Conservation (phyloP, 2,888 invertebrate species). For the Rhingia rostrata region DNA sequence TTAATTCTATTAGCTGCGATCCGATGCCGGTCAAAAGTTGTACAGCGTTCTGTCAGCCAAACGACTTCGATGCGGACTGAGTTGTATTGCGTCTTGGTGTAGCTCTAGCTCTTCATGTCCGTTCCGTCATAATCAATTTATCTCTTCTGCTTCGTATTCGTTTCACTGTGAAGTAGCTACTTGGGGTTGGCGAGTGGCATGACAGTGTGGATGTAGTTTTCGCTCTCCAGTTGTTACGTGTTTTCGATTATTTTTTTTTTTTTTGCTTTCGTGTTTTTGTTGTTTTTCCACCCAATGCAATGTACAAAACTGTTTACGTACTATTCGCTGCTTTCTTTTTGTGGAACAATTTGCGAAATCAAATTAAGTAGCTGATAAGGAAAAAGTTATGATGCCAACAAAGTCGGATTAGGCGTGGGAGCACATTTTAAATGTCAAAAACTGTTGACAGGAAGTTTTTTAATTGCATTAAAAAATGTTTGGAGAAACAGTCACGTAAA, state of each 20-base stretch:
- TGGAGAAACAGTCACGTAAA: background rate
- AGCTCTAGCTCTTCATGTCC: conserved; percentile 18
- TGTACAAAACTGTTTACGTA: conserved; percentile 33
- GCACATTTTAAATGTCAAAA: conserved; percentile 57
- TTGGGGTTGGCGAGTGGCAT: background rate
- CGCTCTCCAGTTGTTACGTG: conserved; percentile 16
- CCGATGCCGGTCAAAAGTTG: conserved; percentile 60
- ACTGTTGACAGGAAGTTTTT: background rate
- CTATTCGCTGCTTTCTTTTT: conserved; percentile 7
- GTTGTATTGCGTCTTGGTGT: conserved; percentile 32
- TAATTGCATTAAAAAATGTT: conserved; percentile 31
- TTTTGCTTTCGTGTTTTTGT: background rate
- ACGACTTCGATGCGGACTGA: conserved; percentile 60
- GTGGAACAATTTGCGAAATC: conserved; percentile 39
- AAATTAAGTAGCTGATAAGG: conserved; percentile 64
- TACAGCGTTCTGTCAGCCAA: conserved; percentile 46
- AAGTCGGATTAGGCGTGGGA: conserved; percentile 8
- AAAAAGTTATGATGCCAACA: conserved; percentile 30
- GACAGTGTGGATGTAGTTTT: background rate
- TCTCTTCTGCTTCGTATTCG: conserved; percentile 38
- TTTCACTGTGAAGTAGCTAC: conserved; percentile 40
- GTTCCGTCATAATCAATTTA: conserved; percentile 66
- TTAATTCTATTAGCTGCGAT: conserved; percentile 61
- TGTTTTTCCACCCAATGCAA: background rate
- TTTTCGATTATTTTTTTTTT: background rate